Base-by-base conservation (phyloP, 1,140 invertebrate species). In the Gonioctena quinquepunctata region DNA sequence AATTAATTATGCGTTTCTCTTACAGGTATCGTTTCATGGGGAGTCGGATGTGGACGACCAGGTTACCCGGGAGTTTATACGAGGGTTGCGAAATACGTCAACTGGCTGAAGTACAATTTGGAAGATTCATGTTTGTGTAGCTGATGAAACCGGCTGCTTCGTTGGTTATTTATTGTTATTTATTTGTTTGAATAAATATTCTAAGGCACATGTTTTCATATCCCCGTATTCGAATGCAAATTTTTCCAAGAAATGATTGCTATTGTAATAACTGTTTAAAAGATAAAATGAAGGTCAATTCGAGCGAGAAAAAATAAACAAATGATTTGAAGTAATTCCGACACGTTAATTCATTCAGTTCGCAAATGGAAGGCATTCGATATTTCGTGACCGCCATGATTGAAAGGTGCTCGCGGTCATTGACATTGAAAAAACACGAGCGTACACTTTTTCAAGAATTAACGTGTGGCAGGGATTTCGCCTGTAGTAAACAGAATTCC, bases 21-120 rank as follows among this genome's bases (percentile, higher is more conserved):
- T 73, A 25, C 80, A 78, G 88, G 88, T 2, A 86, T 89, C n/a
- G 87, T 89, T 1, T 89, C 88, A 0, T 91, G 90, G 90, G 88
- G 88, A n/a, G 86, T 88, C 1, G 90, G 89, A 1, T 91, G 90
- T 73, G 90, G 88, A 6, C 81, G 88, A 67, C 83, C 86, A 2
- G 86, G 88, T 2, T 86, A 87, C 66, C 90, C 90, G 1, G 90
- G 90, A 13, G 90, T 93, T 2, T 93, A 93, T 75, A 92, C 91
- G 0, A 84, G 91, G 42, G 89, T 93, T 0, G 85, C 88, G 6
- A 85, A 86, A 73, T 92, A 91, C 77, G 75, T 90, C 0, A 84
- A 86, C 16, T 93, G 92, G 92, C 88, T 93, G 61, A 82, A 81
- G 42, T 76, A 83, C 5, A 88, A 90, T 56, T 88, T 90, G 70